Conservation (phyloP, 2,888 invertebrate species). For the Nasonia oneida region DNA sequence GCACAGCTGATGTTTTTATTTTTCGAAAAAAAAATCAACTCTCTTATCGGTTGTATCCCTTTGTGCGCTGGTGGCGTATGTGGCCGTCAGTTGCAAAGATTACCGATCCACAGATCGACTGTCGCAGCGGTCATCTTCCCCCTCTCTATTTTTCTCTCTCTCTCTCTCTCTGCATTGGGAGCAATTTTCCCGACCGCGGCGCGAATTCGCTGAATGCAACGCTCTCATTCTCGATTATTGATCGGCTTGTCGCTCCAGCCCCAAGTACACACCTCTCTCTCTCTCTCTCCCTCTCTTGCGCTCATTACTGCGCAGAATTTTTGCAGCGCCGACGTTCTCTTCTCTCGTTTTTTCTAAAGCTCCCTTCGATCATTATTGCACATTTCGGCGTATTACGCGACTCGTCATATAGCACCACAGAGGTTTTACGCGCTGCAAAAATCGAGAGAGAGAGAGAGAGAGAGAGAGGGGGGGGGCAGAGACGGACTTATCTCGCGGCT, state of each 20-base stretch:
- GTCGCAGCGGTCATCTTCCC: not conserved
- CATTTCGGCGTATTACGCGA: not conserved
- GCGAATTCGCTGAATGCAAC: constrained; percentile 51
- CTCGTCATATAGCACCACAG: constrained; percentile 5
- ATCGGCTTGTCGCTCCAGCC: constrained; percentile 31
- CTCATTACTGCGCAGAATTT: constrained; percentile 18
- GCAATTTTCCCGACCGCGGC: constrained; percentile 46
- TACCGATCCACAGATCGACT: not conserved
- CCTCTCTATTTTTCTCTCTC: not conserved
- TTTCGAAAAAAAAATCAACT: not conserved
- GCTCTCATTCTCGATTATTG: constrained; percentile 62
- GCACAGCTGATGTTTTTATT: not conserved
- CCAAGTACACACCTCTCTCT: not conserved
- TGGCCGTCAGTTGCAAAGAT: not conserved
- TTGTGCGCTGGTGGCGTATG: not conserved
- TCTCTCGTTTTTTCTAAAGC: constrained; percentile 16
- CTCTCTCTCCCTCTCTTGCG: not conserved
- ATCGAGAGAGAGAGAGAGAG: not conserved
- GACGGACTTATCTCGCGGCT: not conserved
- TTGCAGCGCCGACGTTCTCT: not conserved
- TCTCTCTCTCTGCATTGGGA: constrained; percentile 31
- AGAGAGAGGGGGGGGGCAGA: not conserved
- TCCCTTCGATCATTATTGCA: constrained; percentile 54
- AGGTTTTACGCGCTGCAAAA: not conserved
- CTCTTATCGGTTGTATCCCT: not conserved